Evolutionary conservation across 2,113 vertebrate species (phyloP).

Genomic region (Barnardius zonarius): DNA sequence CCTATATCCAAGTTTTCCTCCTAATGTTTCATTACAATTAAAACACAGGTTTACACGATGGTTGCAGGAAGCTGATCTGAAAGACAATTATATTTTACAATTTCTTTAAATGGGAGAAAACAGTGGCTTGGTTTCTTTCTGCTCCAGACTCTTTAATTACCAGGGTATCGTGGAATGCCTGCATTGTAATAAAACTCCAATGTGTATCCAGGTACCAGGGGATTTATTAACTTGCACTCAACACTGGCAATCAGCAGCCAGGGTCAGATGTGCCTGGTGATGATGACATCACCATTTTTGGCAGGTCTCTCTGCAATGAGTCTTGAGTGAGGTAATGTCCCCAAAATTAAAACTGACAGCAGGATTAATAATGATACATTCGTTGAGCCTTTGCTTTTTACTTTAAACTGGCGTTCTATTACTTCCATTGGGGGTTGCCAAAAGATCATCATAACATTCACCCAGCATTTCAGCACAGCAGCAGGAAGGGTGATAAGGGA

Average conservation of each 20-base stretch:
- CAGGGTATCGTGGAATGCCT: conserved; percentile 70
- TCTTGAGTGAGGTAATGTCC: conserved; percentile 83
- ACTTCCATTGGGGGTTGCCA: conserved; percentile 54
- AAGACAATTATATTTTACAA: conserved; percentile 71
- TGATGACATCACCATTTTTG: conserved; percentile 83
- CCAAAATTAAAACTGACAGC: conserved; percentile 82
- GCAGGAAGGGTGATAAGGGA: background rate
- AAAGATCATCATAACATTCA: conserved; percentile 62
- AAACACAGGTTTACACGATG: conserved; percentile 20
- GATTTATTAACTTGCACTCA: conserved; percentile 81
- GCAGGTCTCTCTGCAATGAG: conserved; percentile 72
- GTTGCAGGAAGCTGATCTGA: conserved; percentile 45
- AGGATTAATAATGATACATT: conserved; percentile 81
- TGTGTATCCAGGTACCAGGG: conserved; percentile 75
- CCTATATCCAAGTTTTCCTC: background rate
- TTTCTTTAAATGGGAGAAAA: conserved; percentile 69
- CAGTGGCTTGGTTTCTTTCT: conserved; percentile 51
- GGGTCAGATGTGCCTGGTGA: conserved; percentile 77
- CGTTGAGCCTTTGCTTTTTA: conserved; percentile 70
- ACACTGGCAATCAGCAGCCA: conserved; percentile 77
- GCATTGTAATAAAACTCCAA: conserved; percentile 81
- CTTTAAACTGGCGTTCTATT: conserved; percentile 74
- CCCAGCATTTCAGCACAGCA: conserved; percentile 26
- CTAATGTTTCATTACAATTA: background rate
- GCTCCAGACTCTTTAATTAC: conserved; percentile 76